phyloP scores from a whole-genome alignment of 2,113 vertebrate genomes.

The Lasiurus cinereus region DNA sequence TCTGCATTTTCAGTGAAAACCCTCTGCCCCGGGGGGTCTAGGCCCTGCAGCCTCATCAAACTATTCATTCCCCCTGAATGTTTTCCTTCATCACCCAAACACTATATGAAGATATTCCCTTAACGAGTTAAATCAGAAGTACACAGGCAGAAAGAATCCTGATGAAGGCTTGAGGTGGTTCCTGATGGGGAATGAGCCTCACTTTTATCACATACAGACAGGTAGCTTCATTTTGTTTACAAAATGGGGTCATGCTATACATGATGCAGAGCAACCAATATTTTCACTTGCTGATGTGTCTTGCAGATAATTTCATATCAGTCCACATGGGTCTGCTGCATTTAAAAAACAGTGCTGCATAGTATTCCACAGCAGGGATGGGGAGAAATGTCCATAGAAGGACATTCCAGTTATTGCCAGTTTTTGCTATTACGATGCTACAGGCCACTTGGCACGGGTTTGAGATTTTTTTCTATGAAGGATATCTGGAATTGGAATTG shows the following conservation, averaged over 20 bases:
- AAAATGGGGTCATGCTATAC: neutral
- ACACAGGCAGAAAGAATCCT: neutral
- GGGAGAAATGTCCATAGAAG: neutral
- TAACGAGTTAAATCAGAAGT: neutral
- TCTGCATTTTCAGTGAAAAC: neutral
- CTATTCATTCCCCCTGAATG: neutral
- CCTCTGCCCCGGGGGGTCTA: neutral
- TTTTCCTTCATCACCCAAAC: neutral
- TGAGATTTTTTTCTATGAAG: conserved; percentile 1
- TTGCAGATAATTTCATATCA: neutral
- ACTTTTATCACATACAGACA: neutral
- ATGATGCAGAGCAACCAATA: neutral
- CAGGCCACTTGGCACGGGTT: neutral
- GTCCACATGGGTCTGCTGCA: neutral
- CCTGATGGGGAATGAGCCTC: too few species aligned
- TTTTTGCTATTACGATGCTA: neutral
- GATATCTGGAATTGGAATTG: neutral
- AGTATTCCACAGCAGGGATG: neutral
- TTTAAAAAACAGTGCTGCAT: neutral
- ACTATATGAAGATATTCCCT: neutral
- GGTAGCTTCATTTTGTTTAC: neutral
- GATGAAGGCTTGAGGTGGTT: too few species aligned
- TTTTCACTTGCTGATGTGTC: neutral
- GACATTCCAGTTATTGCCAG: neutral
- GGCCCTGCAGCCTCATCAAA: neutral